These are phyloP conservation scores for Choristoneura fumiferana DNA, from an alignment of 1,140 invertebrate species.

Conservation along the genomic window DNA sequence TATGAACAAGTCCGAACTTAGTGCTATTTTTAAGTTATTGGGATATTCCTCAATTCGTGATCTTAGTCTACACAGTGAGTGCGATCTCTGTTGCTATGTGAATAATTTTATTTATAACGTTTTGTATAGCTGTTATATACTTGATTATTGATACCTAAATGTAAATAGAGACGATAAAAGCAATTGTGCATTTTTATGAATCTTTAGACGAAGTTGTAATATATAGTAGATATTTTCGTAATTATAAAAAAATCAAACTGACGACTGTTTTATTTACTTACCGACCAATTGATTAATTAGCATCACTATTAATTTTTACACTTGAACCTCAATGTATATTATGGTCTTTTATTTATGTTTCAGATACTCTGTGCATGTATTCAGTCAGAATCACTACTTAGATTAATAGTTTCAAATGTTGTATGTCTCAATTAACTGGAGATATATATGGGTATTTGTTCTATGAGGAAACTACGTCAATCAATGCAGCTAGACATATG, in stretches of 20 bases:
- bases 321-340: too few species aligned
- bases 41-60: slow-evolving; percentile 44
- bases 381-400: too few species aligned
- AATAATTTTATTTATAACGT: slow-evolving; percentile 32
- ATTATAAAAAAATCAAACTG: slow-evolving; percentile 21
- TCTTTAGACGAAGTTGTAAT: slow-evolving; percentile 44
- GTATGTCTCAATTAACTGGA: too few species aligned
- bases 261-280: neutral
- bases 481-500: too few species aligned
- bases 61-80: slow-evolving; percentile 31
- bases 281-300: neutral
- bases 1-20: slow-evolving; percentile 27
- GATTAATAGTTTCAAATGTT: too few species aligned
- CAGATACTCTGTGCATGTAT: too few species aligned
- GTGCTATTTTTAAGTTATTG: slow-evolving; percentile 33
- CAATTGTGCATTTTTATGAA: slow-evolving; percentile 67
- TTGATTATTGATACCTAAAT: slow-evolving; percentile 40
- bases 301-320: too few species aligned
- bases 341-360: too few species aligned
- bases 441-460: too few species aligned
- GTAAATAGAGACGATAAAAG: slow-evolving; percentile 40
- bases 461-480: too few species aligned
- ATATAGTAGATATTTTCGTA: slow-evolving; percentile 27
- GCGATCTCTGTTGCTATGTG: slow-evolving; percentile 28
- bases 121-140: slow-evolving; percentile 25